These are phyloP conservation scores for Nymphalis io DNA, from an alignment of 1,140 invertebrate species.

Conservation along the genomic window DNA sequence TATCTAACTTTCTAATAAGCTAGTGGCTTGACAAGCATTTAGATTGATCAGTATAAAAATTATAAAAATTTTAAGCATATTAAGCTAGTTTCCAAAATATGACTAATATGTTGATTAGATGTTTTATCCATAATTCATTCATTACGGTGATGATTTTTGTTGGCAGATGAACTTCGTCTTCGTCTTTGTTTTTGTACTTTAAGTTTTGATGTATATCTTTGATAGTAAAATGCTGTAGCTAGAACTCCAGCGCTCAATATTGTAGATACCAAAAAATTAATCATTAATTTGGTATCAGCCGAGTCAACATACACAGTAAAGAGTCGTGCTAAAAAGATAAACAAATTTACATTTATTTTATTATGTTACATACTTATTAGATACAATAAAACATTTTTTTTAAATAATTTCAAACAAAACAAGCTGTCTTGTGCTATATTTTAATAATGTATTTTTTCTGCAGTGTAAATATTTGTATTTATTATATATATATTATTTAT, in stretches of 20 bases:
- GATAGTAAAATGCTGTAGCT: constrained; percentile 81
- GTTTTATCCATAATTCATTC: constrained; percentile 1
- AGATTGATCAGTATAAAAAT: too few relatives aligned
- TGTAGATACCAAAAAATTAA: constrained; percentile 84
- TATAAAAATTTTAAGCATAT: too few relatives aligned
- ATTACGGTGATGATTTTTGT: constrained; percentile 13
- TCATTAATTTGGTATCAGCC: constrained; percentile 83
- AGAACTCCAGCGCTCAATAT: constrained; percentile 82
- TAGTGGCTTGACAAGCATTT: too few relatives aligned
- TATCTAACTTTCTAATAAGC: too few relatives aligned
- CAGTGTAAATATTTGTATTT: background rate
- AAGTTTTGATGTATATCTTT: constrained; percentile 40
- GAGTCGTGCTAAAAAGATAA: constrained; percentile 81
- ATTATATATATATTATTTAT: too few relatives aligned
- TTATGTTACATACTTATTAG: background rate
- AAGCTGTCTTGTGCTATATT: too few relatives aligned
- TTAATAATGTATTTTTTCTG: too few relatives aligned
- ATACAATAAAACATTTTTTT: too few relatives aligned
- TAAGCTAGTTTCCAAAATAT: too few relatives aligned
- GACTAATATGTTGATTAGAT: background rate
- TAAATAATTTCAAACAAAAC: too few relatives aligned
- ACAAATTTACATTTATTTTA: background rate
- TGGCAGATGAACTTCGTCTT: constrained; percentile 14
- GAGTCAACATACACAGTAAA: constrained; percentile 86
- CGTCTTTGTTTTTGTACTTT: constrained; percentile 22